Evolutionary conservation across 2,888 invertebrate species (phyloP).

Genomic region (Sinohyriopsis cumingii): DNA sequence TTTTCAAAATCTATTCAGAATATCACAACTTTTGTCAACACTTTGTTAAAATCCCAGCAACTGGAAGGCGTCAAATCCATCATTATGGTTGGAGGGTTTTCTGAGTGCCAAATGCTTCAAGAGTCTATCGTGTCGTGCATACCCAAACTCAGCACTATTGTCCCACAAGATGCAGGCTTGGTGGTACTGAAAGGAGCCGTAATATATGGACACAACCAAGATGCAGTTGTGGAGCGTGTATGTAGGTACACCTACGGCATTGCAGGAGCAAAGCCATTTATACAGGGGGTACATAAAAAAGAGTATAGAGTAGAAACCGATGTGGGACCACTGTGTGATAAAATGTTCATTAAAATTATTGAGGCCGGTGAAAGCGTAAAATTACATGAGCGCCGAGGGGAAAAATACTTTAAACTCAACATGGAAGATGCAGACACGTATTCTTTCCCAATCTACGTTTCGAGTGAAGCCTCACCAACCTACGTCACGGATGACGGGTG

Average conservation of each 20-base stretch:
- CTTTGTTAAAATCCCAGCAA: background rate
- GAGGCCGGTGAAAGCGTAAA: slow-evolving; percentile 11
- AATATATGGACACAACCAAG: slow-evolving; percentile 26
- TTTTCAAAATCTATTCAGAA: background rate
- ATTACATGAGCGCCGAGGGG: too few species aligned
- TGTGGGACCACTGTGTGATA: slow-evolving; percentile 13
- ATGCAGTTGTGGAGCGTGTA: slow-evolving; percentile 21
- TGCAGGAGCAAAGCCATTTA: slow-evolving; percentile 21
- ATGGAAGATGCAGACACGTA: too few species aligned
- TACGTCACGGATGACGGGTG: too few species aligned
- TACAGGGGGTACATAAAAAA: slow-evolving; percentile 11
- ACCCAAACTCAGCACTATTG: background rate
- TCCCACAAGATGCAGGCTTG: slow-evolving; percentile 22
- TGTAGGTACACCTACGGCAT: slow-evolving; percentile 37
- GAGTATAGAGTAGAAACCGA: slow-evolving; percentile 10
- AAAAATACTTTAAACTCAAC: background rate
- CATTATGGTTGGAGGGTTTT: slow-evolving; percentile 1
- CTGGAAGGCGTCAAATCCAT: background rate
- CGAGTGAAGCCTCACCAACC: too few species aligned
- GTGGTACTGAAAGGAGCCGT: slow-evolving; percentile 36
- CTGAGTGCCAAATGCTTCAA: background rate
- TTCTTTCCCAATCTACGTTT: too few species aligned
- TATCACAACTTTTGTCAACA: background rate
- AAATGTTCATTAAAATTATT: slow-evolving; percentile 27
- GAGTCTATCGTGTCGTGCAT: too few species aligned